Evolutionary conservation across 1,140 invertebrate genomes (phyloP).

Genomic region (Orius insidiosus): DNA sequence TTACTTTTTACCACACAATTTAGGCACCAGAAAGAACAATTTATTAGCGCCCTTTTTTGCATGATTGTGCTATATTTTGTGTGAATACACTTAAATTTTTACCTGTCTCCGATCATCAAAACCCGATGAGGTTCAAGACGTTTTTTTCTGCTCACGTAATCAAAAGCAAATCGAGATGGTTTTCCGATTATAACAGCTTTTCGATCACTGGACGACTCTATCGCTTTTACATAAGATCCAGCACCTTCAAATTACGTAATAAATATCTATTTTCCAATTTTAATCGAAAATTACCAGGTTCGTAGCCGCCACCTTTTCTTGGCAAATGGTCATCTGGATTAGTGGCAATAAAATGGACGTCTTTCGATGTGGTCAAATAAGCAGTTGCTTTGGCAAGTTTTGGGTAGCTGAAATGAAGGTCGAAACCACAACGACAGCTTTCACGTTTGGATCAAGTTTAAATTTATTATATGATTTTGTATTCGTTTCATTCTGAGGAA

Average conservation of each 20-base stretch:
- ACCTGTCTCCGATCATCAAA: too few species aligned
- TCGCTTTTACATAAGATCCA: slow-evolving; percentile 56
- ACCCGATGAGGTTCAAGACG: too few species aligned
- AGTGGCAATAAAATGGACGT: slow-evolving; percentile 72
- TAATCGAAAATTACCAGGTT: slow-evolving; percentile 32
- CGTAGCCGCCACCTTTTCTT: slow-evolving; percentile 28
- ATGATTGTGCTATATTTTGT: too few species aligned
- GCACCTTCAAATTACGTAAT: too few species aligned
- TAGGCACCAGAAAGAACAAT: too few species aligned
- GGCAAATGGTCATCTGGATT: slow-evolving; percentile 83
- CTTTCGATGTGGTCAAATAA: slow-evolving; percentile 52
- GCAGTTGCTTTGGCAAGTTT: slow-evolving; percentile 82
- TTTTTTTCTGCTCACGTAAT: slow-evolving; percentile 36
- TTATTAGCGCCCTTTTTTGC: too few species aligned
- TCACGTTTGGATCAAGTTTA: slow-evolving; percentile 52
- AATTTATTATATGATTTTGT: too few species aligned
- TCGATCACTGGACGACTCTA: slow-evolving; percentile 64
- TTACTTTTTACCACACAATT: too few species aligned
- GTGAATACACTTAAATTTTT: too few species aligned
- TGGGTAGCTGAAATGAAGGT: slow-evolving; percentile 74
- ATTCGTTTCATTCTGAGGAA: too few species aligned
- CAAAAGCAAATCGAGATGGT: slow-evolving; percentile 43
- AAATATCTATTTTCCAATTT: too few species aligned
- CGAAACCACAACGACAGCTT: slow-evolving; percentile 87
- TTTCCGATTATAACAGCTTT: slow-evolving; percentile 78